Conservation (phyloP, 2,113 vertebrate species). For the Cathartes aura region DNA sequence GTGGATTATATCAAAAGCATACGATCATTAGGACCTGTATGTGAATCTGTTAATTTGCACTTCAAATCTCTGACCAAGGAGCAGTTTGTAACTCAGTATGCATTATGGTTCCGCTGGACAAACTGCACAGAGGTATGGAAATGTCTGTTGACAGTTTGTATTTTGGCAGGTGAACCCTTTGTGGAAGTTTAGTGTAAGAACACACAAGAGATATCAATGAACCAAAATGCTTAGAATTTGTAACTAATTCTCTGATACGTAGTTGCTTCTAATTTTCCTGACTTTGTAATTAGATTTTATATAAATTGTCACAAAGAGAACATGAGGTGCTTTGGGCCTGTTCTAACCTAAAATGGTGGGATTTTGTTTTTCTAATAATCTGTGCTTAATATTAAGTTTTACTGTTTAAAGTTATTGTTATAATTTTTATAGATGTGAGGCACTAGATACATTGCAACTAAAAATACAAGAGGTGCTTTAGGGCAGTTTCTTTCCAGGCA, state of each 20-base stretch:
- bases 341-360: neutral
- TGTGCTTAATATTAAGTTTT: neutral
- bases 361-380: neutral
- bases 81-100: constrained; percentile 66
- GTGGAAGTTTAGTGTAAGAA: neutral
- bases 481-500: neutral
- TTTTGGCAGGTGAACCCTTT: neutral
- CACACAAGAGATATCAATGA: neutral
- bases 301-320: neutral
- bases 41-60: constrained; percentile 70
- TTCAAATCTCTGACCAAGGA: constrained; percentile 61
- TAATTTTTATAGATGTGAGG: neutral
- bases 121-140: constrained; percentile 72
- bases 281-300: neutral
- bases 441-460: neutral
- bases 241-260: neutral
- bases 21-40: constrained; percentile 75
- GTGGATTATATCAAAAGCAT: constrained; percentile 76
- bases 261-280: neutral
- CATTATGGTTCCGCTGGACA: constrained; percentile 75
- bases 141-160: neutral
- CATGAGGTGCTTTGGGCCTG: neutral
- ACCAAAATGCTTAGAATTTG: neutral
- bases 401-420: neutral
- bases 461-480: neutral